These are phyloP conservation scores for Luffia ferchaultella DNA, from an alignment of 2,888 invertebrate species.

Conservation along the genomic window DNA sequence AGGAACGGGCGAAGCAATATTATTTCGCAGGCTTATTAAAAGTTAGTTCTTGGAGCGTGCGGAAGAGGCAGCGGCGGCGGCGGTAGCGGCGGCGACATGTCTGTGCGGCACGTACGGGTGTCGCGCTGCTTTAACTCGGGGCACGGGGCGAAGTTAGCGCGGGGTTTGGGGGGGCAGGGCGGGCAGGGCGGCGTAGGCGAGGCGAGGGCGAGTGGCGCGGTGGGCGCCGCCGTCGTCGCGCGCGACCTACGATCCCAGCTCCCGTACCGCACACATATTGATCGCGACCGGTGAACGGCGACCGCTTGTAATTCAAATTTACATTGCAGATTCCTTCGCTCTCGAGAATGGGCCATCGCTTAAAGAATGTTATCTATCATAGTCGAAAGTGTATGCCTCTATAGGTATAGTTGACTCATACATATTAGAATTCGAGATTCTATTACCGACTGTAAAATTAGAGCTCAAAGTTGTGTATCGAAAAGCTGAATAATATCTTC, in stretches of 20 bases:
- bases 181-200: neutral
- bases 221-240: neutral
- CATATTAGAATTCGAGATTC: no score
- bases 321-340: neutral
- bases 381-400: neutral
- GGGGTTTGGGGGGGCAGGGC: neutral
- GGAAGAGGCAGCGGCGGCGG: neutral
- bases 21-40: conserved; percentile 4
- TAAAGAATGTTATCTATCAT: neutral
- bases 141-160: neutral
- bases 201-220: neutral
- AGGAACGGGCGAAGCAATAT: conserved; percentile 1
- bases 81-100: neutral
- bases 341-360: no score
- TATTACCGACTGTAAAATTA: no score
- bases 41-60: conserved; percentile 1
- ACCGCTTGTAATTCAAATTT: conserved; percentile 4
- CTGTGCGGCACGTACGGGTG: neutral
- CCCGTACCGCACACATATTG: conserved; percentile 1
- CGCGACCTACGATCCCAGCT: no score
- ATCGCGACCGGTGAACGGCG: conserved; percentile 1
- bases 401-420: no score
- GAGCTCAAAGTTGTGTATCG: no score
- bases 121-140: neutral
- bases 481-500: no score